Base-by-base conservation (phyloP, 1,140 invertebrate genomes). In the Caenorhabditis remanei region DNA sequence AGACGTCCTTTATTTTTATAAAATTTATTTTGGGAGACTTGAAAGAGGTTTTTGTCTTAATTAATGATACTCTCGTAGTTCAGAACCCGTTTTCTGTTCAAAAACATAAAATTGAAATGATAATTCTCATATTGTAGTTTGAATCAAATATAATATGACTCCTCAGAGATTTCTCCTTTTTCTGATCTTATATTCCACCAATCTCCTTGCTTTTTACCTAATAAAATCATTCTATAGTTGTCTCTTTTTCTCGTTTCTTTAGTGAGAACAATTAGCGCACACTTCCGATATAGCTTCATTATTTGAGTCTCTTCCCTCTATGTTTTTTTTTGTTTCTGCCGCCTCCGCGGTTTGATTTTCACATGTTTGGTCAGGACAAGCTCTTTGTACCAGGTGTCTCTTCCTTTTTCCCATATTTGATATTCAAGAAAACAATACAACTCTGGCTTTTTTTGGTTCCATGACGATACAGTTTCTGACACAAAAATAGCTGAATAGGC, bases 261-360 rank as follows among this genome's bases (percentile, higher is more conserved):
- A 8, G 50, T 14, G 1, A 71, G 16, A 48, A 50, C 71, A 24
- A 79, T 63, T 79, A 79, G 71, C 46, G 14, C 65, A 16, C 63
- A 41, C 63, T 46, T 71, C 41, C 40, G 8, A 71, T 79, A 24
- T 53, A 24, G 43, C 53, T 46, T 50, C 71, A 79, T 79, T 79
- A 79, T 79, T 79, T 46, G 21, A 79, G 46, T 41, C n/a, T 4
- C n/a, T 14, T 9, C 21, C 13, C 8, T 21, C 56, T 58, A 9
- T 58, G 56, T 58, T 21, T 75, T 46, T 48, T 79, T n/a, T 79
- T 79, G 43, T 24, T 79, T 41, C 71, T 79, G 71, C 46, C 71
- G 40, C 67, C 71, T 24, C 71, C 71, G 41, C 40, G 71, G 71
- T 79, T 79, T 79, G 71, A 79, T 79, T 79, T 79, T 79, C 40